phyloP scores from a whole-genome alignment of 2,888 invertebrate species.

The Pandemis cinnamomeana region DNA sequence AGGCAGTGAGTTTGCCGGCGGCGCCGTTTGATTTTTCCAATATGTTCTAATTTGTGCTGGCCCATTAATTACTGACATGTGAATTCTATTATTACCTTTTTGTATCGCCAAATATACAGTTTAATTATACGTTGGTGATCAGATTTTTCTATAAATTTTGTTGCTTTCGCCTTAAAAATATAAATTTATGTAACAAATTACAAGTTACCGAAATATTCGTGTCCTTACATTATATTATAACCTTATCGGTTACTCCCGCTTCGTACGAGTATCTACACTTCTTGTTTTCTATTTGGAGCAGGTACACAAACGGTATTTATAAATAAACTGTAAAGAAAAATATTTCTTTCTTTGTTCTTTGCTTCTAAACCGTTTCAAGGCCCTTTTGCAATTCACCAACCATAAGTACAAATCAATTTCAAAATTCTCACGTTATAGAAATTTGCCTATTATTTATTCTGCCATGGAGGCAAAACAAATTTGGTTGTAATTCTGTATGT shows the following conservation, averaged over 20 bases:
- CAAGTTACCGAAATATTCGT: background rate
- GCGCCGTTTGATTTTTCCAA: slow-evolving; percentile 38
- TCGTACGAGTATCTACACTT: background rate
- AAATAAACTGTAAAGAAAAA: background rate
- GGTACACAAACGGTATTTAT: background rate
- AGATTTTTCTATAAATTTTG: slow-evolving; percentile 1
- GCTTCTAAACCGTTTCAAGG: background rate
- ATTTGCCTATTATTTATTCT: too few species aligned
- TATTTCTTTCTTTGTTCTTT: background rate
- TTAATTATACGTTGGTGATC: slow-evolving; percentile 13
- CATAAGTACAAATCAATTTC: too few species aligned
- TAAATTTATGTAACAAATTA: background rate
- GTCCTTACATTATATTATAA: background rate
- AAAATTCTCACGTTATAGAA: too few species aligned
- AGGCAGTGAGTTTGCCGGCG: slow-evolving; percentile 41
- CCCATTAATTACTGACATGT: slow-evolving; percentile 30
- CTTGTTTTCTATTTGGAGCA: background rate
- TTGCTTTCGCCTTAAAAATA: background rate
- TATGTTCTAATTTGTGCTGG: slow-evolving; percentile 39
- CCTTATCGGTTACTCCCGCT: background rate
- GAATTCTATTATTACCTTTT: slow-evolving; percentile 37
- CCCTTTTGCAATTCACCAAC: too few species aligned
- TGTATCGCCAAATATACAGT: slow-evolving; percentile 23
- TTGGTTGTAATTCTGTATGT: too few species aligned
- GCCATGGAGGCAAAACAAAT: too few species aligned